Conservation (phyloP, 2,113 vertebrate genomes). For the Pomatostomus ruficeps region DNA sequence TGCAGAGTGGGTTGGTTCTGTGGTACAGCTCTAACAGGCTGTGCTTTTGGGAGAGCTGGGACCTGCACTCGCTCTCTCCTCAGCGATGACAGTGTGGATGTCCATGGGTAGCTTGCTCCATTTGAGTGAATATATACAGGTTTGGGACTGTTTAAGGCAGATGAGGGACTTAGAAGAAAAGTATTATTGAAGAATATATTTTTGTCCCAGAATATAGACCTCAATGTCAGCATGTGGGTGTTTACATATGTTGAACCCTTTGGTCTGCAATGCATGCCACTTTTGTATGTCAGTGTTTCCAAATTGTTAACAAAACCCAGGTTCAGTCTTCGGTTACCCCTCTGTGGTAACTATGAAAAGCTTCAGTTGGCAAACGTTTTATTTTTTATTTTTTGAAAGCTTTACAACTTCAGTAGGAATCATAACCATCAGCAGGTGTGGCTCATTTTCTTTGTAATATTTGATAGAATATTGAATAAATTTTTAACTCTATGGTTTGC, state of each 20-base stretch:
- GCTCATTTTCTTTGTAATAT: not conserved
- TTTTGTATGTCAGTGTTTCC: not conserved
- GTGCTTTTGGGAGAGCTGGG: not conserved
- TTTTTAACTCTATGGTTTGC: not conserved
- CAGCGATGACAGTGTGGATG: rapidly evolving
- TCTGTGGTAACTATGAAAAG: not conserved
- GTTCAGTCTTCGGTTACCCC: not conserved
- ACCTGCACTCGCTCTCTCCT: not conserved
- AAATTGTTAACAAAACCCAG: not conserved
- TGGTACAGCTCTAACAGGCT: not conserved
- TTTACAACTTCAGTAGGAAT: not conserved
- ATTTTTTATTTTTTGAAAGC: not conserved
- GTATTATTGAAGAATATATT: not conserved
- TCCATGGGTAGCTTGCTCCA: not conserved
- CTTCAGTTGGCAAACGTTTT: not conserved
- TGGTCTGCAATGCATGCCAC: not conserved
- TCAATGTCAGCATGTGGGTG: rapidly evolving
- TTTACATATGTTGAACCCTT: not conserved
- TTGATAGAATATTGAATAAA: not conserved
- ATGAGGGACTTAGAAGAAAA: not conserved
- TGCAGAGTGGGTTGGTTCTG: not conserved
- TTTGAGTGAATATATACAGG: rapidly evolving
- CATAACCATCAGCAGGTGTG: not conserved
- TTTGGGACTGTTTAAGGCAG: not conserved
- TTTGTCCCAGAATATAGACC: not conserved